Conservation (phyloP, 2,797 vertebrate species). For the Gymnodraco acuticeps region DNA sequence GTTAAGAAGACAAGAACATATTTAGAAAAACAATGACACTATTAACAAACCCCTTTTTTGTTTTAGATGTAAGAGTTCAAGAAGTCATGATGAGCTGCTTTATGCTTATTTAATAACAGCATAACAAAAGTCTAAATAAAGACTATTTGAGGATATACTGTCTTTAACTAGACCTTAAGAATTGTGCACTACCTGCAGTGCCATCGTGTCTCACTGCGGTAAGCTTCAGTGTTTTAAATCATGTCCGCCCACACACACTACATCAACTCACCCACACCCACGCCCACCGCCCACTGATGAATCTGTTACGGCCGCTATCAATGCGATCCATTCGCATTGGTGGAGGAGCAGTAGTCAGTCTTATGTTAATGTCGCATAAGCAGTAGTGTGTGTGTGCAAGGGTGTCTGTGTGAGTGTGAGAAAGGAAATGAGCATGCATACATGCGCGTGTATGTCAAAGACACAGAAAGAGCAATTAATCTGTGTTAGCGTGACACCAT, state of each 20-base stretch:
- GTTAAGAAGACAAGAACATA: neutral
- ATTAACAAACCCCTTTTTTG: neutral
- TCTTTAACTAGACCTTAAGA: constrained; percentile 36
- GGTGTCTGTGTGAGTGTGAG: neutral
- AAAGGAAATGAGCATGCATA: constrained; percentile 18
- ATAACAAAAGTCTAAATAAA: constrained; percentile 17
- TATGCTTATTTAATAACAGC: constrained; percentile 26
- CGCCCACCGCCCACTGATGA: constrained; percentile 57
- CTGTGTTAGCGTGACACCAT: constrained; percentile 25
- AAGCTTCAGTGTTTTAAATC: constrained; percentile 54
- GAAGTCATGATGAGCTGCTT: neutral
- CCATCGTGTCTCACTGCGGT: constrained; percentile 24
- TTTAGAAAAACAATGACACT: neutral
- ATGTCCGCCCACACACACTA: constrained; percentile 50
- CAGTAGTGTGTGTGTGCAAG: constrained; percentile 6
- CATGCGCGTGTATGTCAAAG: neutral
- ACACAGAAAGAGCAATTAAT: constrained; percentile 34
- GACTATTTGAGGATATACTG: constrained; percentile 29
- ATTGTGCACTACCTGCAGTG: constrained; percentile 44
- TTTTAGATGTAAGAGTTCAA: neutral
- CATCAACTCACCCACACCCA: constrained; percentile 57
- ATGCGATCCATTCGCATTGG: constrained; percentile 6
- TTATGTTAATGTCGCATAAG: too few species aligned
- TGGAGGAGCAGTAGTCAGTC: neutral
- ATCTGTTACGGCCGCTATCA: constrained; percentile 64